Percentiles rank a stretch among this genome's conserved stretches.
phyloP scores from a whole-genome alignment of 64 coral and sea anemone species.

The Montipora sp. region DNA sequence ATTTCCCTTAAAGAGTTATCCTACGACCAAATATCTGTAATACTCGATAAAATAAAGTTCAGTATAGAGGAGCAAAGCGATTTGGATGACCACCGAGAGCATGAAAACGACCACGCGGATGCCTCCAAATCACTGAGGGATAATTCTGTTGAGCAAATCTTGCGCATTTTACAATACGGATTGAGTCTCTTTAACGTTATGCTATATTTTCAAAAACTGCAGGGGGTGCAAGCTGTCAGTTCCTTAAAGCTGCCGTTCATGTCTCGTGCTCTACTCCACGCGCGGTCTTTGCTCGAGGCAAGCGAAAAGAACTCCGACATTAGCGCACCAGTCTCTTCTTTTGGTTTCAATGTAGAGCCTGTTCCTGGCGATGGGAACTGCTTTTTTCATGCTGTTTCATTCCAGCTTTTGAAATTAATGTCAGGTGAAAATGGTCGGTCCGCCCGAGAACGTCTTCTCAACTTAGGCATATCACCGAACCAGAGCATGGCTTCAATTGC shows the following conservation, averaged over 20 bases:
- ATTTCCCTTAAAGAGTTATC: not conserved
- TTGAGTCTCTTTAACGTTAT: slow-evolving; percentile 40
- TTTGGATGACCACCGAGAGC: not conserved
- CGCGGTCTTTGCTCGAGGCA: slow-evolving; percentile 2
- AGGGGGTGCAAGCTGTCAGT: not conserved
- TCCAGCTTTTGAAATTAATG: slow-evolving; percentile 36
- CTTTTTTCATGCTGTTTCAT: slow-evolving; percentile 55
- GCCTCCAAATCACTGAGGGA: slow-evolving; percentile 3
- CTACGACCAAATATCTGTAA: not conserved
- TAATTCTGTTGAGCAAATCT: not conserved
- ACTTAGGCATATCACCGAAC: not conserved
- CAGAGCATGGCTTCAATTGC: slow-evolving; percentile 15
- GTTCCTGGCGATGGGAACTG: slow-evolving; percentile 41
- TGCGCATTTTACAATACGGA: slow-evolving; percentile 16
- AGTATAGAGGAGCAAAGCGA: not conserved
- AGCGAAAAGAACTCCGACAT: slow-evolving; percentile 13
- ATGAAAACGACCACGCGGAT: not conserved
- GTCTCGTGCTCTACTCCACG: slow-evolving; percentile 1
- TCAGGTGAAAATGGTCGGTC: not conserved
- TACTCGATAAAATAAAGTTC: slow-evolving; percentile 14
- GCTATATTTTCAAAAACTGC: slow-evolving; percentile 9
- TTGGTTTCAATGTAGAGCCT: slow-evolving; percentile 29
- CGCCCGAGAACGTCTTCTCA: not conserved
- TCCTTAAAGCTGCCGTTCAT: slow-evolving; percentile 34
- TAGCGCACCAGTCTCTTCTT: slow-evolving; percentile 3